Conservation (phyloP, 2,113 vertebrate species). For the Hucho hucho region DNA sequence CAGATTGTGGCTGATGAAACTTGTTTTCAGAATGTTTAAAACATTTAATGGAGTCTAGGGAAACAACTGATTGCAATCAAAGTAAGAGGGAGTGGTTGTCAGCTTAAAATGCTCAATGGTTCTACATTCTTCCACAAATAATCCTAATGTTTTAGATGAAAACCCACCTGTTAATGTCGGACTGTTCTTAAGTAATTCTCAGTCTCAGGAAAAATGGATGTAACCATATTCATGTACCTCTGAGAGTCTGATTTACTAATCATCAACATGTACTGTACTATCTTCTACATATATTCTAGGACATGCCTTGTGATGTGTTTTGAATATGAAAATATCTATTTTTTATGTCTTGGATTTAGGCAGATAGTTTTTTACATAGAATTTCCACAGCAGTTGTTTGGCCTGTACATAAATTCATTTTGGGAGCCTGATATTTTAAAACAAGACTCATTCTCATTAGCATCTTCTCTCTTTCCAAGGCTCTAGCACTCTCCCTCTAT, state of each 20-base stretch:
- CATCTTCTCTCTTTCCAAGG: neutral
- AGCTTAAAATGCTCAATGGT: neutral
- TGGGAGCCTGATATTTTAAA: neutral
- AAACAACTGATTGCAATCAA: conserved; percentile 48
- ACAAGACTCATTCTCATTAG: neutral
- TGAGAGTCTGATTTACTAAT: neutral
- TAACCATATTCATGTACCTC: neutral
- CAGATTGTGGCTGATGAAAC: neutral
- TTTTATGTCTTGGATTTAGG: neutral
- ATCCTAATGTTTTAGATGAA: neutral
- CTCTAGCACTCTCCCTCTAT: neutral
- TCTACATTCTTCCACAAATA: neutral
- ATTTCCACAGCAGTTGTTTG: neutral
- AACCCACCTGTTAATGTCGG: neutral
- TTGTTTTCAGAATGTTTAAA: neutral
- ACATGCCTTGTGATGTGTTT: neutral
- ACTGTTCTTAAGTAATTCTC: neutral
- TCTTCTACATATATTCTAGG: neutral
- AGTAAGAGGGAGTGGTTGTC: conserved; percentile 12
- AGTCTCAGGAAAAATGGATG: neutral
- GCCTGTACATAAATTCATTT: neutral
- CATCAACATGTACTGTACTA: neutral
- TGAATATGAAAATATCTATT: neutral
- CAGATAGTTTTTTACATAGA: too few relatives aligned
- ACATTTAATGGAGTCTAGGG: conserved; percentile 9